Evolutionary conservation across 2,888 invertebrate genomes (phyloP).

Genomic region (Latrodectus elegans): DNA sequence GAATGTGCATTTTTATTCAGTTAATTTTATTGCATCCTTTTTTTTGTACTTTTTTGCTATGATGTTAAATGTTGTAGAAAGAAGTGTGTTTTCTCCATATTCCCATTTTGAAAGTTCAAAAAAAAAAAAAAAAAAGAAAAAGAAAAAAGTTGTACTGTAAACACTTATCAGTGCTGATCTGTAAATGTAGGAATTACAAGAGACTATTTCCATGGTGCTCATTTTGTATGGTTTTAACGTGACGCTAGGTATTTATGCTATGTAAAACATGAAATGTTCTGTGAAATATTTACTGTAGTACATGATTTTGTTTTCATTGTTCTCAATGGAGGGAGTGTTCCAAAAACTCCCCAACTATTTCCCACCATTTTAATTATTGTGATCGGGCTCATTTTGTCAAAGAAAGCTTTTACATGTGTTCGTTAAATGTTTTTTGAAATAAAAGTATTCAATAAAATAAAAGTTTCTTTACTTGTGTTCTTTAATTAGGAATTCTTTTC

Average conservation of each 20-base stretch:
- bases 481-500: no score
- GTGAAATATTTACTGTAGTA: background rate
- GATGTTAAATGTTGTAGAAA: background rate
- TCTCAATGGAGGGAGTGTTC: slow-evolving; percentile 1
- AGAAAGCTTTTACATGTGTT: slow-evolving; percentile 49
- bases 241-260: slow-evolving; percentile 2
- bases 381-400: slow-evolving; percentile 14
- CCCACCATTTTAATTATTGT: slow-evolving; percentile 36
- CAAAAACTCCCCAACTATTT: background rate
- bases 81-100: background rate
- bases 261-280: background rate
- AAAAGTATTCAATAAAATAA: slow-evolving; percentile 48
- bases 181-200: background rate
- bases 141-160: background rate
- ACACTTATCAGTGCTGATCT: background rate
- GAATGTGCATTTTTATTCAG: background rate
- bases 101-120: background rate
- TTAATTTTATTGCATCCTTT: background rate
- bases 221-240: slow-evolving; percentile 63
- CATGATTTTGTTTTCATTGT: background rate
- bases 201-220: slow-evolving; percentile 48
- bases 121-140: no score
- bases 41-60: background rate
- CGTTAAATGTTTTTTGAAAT: slow-evolving; percentile 42
- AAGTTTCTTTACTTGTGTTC: no score